Conservation (phyloP, 2,888 invertebrate species). For the Heliconius ismenius region DNA sequence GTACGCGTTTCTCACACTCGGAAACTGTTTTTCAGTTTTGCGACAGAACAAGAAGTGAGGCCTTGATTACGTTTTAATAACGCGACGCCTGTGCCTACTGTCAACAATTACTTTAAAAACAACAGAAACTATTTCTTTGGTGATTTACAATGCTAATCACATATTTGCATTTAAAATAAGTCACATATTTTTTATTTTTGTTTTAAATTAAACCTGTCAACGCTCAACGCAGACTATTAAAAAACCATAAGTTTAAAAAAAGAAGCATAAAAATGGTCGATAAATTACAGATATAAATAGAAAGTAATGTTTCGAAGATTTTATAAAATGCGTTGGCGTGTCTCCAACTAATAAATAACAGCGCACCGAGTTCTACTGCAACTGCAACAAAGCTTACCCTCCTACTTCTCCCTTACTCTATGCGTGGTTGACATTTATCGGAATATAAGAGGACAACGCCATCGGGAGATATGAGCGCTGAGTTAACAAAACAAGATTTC, state of each 20-base stretch:
- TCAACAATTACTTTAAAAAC: background rate
- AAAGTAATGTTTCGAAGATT: slow-evolving; percentile 11
- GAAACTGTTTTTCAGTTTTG: slow-evolving; percentile 30
- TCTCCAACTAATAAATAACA: slow-evolving; percentile 37
- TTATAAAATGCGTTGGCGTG: slow-evolving; percentile 33
- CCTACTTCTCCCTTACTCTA: slow-evolving; percentile 25
- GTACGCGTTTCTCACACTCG: slow-evolving; percentile 39
- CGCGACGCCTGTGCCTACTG: slow-evolving; percentile 2
- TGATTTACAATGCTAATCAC: background rate
- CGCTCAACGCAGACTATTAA: background rate
- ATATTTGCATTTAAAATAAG: background rate
- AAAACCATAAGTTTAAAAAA: background rate
- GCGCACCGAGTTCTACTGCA: slow-evolving; percentile 26
- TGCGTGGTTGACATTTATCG: slow-evolving; percentile 36
- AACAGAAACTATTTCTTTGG: background rate
- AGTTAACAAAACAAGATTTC: slow-evolving; percentile 15
- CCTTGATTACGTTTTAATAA: slow-evolving; percentile 37
- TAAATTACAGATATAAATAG: slow-evolving; percentile 9
- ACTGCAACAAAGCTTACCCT: slow-evolving; percentile 33
- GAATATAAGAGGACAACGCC: slow-evolving; percentile 36
- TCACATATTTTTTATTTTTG: background rate
- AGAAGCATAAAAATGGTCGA: background rate
- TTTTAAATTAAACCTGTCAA: background rate
- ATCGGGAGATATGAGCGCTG: slow-evolving; percentile 13
- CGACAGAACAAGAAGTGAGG: slow-evolving; percentile 28